phyloP scores from a whole-genome alignment of 2,888 invertebrate genomes.

The Xanthorhoe spadicearia region DNA sequence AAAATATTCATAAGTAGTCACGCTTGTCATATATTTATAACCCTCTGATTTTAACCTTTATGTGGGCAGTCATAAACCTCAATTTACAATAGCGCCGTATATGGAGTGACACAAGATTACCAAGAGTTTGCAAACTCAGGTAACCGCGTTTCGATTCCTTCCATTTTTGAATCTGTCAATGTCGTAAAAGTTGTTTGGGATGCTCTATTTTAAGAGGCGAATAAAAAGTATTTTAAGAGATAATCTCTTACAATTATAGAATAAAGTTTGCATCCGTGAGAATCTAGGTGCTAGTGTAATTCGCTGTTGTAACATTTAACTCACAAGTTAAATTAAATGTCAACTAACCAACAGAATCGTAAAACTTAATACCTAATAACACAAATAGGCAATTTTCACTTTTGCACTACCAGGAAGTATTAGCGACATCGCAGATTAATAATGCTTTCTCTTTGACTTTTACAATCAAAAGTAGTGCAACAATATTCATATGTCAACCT shows the following conservation, averaged over 20 bases:
- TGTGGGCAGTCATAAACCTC: background rate
- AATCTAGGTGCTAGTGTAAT: background rate
- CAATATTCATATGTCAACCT: slow-evolving; percentile 68
- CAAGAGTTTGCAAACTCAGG: slow-evolving; percentile 18
- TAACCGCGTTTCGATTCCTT: slow-evolving; percentile 50
- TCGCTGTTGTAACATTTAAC: no score
- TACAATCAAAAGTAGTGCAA: slow-evolving; percentile 60
- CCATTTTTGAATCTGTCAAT: slow-evolving; percentile 56
- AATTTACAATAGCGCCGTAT: background rate
- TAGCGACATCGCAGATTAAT: slow-evolving; percentile 36
- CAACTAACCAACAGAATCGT: background rate
- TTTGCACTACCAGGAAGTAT: slow-evolving; percentile 8
- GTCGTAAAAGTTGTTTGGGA: slow-evolving; percentile 42
- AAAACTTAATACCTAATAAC: background rate
- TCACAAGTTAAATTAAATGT: no score
- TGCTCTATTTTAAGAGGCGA: background rate
- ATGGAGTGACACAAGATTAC: slow-evolving; percentile 4
- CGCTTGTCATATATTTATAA: background rate
- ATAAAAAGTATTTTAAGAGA: background rate
- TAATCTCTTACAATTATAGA: background rate
- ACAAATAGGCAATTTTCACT: background rate
- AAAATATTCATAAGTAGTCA: no score
- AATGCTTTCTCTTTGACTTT: slow-evolving; percentile 46
- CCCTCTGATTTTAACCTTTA: background rate
- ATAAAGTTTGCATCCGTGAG: background rate